Evolutionary conservation across 1,140 invertebrate genomes (phyloP).

Genomic region (Neelides sp.): DNA sequence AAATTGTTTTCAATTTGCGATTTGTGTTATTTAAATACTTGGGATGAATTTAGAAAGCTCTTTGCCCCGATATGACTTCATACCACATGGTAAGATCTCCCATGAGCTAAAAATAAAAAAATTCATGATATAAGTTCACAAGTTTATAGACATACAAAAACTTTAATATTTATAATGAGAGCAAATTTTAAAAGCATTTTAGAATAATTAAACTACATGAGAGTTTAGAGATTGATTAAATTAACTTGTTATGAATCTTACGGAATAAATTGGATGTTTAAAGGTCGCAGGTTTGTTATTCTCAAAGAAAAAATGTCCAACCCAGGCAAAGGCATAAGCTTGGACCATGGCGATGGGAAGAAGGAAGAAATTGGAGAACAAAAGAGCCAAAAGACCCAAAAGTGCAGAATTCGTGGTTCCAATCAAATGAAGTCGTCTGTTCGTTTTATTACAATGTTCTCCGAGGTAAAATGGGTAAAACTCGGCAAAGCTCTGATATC

Average conservation of each 20-base stretch:
- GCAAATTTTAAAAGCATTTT: background rate
- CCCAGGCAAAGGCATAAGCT: constrained; percentile 29
- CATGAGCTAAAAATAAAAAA: constrained; percentile 20
- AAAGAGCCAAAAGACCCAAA: background rate
- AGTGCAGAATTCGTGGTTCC: constrained; percentile 13
- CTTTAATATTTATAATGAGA: constrained; percentile 2
- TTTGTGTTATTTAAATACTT: no score
- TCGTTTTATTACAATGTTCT: constrained; percentile 25
- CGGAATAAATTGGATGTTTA: constrained; percentile 29
- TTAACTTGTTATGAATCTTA: constrained; percentile 5
- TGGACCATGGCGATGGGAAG: constrained; percentile 8
- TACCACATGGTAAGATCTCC: constrained; percentile 25
- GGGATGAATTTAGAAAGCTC: constrained; percentile 26
- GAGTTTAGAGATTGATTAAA: background rate
- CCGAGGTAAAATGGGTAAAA: constrained; percentile 31
- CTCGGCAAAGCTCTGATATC: constrained; percentile 24
- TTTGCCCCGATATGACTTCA: constrained; percentile 18
- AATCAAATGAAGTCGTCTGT: constrained; percentile 28
- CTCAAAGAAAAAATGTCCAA: constrained; percentile 31
- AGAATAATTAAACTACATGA: background rate
- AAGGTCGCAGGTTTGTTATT: constrained; percentile 32
- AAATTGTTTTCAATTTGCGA: no score
- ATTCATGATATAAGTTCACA: background rate
- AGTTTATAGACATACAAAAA: constrained; percentile 3
- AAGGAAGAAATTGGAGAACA: constrained; percentile 11